Conservation (phyloP, 2,888 invertebrate genomes). For the Myathropa florea region DNA sequence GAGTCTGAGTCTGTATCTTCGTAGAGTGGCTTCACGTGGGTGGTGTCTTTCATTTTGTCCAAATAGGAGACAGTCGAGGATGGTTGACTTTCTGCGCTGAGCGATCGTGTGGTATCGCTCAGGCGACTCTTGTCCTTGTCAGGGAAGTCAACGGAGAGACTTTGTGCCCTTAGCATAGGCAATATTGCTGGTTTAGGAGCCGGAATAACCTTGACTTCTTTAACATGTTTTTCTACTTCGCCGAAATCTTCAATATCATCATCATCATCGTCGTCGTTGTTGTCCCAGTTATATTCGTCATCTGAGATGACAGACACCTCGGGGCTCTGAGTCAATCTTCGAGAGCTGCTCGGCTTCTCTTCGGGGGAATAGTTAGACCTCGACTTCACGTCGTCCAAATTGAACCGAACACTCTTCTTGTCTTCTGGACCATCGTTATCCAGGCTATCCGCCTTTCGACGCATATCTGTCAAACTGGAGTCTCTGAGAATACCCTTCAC, state of each 20-base stretch:
- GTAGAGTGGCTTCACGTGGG: slow-evolving; percentile 76
- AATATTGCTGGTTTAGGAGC: slow-evolving; percentile 78
- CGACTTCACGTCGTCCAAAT: slow-evolving; percentile 79
- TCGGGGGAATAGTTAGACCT: slow-evolving; percentile 74
- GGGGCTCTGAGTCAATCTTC: slow-evolving; percentile 75
- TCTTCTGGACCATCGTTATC: slow-evolving; percentile 82
- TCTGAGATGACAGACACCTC: slow-evolving; percentile 77
- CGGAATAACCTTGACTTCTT: slow-evolving; percentile 79
- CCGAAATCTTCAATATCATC: slow-evolving; percentile 74
- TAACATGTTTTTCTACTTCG: slow-evolving; percentile 80
- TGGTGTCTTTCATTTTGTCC: slow-evolving; percentile 76
- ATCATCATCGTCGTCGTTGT: slow-evolving; percentile 75
- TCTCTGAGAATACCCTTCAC: slow-evolving; percentile 86
- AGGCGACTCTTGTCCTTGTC: slow-evolving; percentile 69
- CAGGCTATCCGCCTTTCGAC: slow-evolving; percentile 74
- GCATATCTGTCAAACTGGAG: slow-evolving; percentile 81
- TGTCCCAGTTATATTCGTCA: slow-evolving; percentile 75
- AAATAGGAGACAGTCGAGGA: slow-evolving; percentile 74
- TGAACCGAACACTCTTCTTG: slow-evolving; percentile 88
- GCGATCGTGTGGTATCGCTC: slow-evolving; percentile 71
- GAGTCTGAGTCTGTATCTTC: slow-evolving; percentile 80
- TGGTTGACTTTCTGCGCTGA: slow-evolving; percentile 73
- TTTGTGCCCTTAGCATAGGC: slow-evolving; percentile 75
- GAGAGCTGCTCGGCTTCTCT: slow-evolving; percentile 75
- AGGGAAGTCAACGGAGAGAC: slow-evolving; percentile 72